These are phyloP conservation scores for Urocyon cinereoargenteus DNA, from an alignment of 2,797 vertebrate genomes.

Conservation along the genomic window DNA sequence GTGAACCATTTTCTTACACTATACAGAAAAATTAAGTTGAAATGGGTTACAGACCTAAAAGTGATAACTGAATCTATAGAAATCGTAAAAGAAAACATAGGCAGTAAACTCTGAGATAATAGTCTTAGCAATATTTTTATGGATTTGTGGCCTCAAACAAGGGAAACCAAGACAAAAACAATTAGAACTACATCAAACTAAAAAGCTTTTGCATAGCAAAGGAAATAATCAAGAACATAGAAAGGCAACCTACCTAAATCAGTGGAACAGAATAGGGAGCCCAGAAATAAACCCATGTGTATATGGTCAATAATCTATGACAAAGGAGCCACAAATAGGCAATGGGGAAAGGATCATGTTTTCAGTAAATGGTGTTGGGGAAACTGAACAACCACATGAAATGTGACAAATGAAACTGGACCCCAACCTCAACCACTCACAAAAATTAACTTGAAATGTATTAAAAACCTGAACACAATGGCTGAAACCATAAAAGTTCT, in stretches of 20 bases:
- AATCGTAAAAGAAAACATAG: background rate
- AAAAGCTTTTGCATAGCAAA: background rate
- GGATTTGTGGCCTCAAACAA: background rate
- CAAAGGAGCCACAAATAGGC: background rate
- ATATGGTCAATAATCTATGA: background rate
- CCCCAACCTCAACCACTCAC: background rate
- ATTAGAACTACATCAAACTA: background rate
- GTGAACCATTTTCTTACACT: background rate
- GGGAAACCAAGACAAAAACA: background rate
- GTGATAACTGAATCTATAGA: background rate
- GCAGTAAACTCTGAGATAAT: background rate
- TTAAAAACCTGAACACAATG: background rate
- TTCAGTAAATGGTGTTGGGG: background rate
- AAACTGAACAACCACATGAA: background rate
- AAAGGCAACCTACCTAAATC: background rate
- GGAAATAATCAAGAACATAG: background rate
- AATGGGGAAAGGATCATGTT: background rate
- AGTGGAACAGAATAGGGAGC: background rate
- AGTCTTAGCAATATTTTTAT: background rate
- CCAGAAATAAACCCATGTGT: background rate
- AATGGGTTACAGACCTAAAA: background rate
- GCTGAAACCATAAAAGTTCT: background rate
- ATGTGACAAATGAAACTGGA: background rate
- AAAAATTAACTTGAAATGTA: background rate
- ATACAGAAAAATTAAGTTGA: background rate